Conservation (phyloP, 2,888 invertebrate species). For the Ormyrus rosae region DNA sequence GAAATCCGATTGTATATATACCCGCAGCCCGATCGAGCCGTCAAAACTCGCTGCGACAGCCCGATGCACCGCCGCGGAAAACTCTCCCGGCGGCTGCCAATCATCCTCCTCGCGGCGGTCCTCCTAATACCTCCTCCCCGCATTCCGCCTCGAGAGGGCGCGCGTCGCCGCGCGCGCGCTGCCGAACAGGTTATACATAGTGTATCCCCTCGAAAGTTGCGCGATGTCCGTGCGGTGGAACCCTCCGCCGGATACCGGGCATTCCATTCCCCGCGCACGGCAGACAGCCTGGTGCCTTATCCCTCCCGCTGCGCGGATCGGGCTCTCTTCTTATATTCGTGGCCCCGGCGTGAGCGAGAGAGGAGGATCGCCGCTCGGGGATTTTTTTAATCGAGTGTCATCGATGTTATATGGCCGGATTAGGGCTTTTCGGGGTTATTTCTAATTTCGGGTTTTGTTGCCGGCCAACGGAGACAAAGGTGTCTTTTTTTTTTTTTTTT, state of each 20-base stretch:
- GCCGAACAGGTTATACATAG: constrained; percentile 69
- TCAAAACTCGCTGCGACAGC: too few species aligned
- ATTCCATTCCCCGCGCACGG: constrained; percentile 60
- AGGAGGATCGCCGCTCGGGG: background rate
- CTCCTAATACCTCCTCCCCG: constrained; percentile 30
- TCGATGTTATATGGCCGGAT: constrained; percentile 39
- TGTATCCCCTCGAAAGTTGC: constrained; percentile 46
- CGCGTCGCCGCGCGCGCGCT: constrained; percentile 61
- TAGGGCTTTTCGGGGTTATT: background rate
- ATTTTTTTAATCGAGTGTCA: constrained; percentile 17
- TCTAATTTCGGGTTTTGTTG: background rate
- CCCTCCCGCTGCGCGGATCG: constrained; percentile 65
- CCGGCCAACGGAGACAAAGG: background rate
- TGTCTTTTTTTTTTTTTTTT: too few species aligned
- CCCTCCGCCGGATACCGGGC: constrained; percentile 55
- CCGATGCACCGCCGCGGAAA: too few species aligned
- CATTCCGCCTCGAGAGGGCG: constrained; percentile 64
- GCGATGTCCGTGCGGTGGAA: constrained; percentile 9
- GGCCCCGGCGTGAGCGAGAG: constrained; percentile 39
- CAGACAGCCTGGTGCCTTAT: constrained; percentile 72
- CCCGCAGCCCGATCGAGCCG: too few species aligned
- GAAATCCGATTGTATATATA: too few species aligned
- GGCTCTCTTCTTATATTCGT: too few species aligned
- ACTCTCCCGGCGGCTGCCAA: too few species aligned
- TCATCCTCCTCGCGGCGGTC: too few species aligned